Conservation (phyloP, 2,888 invertebrate genomes). For the Epinotia brunnichana region DNA sequence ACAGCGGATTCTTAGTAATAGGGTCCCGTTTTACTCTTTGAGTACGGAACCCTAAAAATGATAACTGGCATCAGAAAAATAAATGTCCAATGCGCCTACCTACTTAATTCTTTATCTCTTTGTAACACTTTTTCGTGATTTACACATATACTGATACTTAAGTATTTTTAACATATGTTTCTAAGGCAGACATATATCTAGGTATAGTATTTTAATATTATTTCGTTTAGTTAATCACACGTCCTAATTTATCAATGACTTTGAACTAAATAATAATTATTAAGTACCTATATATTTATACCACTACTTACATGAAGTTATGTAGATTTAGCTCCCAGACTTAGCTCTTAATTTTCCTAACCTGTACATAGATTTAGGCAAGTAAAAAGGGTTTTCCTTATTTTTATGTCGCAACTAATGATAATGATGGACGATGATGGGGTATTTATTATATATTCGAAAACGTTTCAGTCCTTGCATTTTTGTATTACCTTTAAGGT, state of each 20-base stretch:
- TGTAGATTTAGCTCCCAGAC: background rate
- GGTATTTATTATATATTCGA: background rate
- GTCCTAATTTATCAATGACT: background rate
- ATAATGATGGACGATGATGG: background rate
- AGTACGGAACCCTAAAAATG: too few species aligned
- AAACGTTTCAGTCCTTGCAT: background rate
- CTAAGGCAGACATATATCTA: background rate
- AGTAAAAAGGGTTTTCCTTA: background rate
- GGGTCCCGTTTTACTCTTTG: too few species aligned
- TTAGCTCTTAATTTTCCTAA: background rate
- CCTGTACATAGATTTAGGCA: background rate
- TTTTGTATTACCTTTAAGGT: background rate
- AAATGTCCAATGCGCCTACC: background rate
- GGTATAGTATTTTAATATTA: background rate
- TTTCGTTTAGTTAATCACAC: background rate
- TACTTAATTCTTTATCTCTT: background rate
- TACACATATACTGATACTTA: background rate
- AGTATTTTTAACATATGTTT: background rate
- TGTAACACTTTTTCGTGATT: background rate
- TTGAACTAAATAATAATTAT: background rate
- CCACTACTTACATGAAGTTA: background rate
- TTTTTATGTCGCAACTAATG: background rate
- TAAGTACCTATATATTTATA: too few species aligned
- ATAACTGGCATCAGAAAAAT: background rate
- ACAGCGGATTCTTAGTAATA: too few species aligned